Evolutionary conservation across 2,113 vertebrate genomes (phyloP).

Genomic region (Daboia siamensis): DNA sequence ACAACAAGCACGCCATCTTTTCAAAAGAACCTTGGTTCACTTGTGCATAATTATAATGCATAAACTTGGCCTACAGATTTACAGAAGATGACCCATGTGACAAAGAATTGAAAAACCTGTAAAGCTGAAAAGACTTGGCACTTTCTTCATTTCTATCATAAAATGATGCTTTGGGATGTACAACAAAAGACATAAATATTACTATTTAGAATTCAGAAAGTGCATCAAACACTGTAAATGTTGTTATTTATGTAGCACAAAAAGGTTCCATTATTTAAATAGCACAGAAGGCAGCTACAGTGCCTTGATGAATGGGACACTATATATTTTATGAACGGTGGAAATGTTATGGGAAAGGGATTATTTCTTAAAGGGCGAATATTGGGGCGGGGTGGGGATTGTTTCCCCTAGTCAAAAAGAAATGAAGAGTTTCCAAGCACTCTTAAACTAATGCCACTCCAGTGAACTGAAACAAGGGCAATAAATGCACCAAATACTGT

Average conservation of each 20-base stretch:
- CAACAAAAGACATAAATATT: neutral
- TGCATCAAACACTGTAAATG: slow-evolving; percentile 26
- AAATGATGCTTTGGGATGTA: slow-evolving; percentile 17
- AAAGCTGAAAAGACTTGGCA: slow-evolving; percentile 3
- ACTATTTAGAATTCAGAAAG: slow-evolving; percentile 11
- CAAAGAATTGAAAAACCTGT: slow-evolving; percentile 2
- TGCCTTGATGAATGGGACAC: neutral
- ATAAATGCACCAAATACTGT: neutral
- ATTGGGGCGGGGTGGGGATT: neutral
- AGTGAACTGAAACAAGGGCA: neutral
- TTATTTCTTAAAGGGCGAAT: neutral
- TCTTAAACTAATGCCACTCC: neutral
- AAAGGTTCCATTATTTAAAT: slow-evolving; percentile 10
- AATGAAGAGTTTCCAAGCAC: neutral
- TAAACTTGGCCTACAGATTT: slow-evolving; percentile 19
- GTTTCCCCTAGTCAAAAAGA: neutral
- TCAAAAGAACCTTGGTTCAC: neutral
- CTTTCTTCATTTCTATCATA: slow-evolving; percentile 11
- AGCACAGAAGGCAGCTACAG: neutral
- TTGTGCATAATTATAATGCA: slow-evolving; percentile 13
- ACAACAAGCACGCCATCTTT: slow-evolving; percentile 24
- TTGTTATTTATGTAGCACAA: slow-evolving; percentile 14
- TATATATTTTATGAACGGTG: neutral
- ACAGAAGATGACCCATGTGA: slow-evolving; percentile 19
- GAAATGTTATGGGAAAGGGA: neutral